Conservation (phyloP, 2,797 vertebrate species). For the Pyrocephalus nanus region DNA sequence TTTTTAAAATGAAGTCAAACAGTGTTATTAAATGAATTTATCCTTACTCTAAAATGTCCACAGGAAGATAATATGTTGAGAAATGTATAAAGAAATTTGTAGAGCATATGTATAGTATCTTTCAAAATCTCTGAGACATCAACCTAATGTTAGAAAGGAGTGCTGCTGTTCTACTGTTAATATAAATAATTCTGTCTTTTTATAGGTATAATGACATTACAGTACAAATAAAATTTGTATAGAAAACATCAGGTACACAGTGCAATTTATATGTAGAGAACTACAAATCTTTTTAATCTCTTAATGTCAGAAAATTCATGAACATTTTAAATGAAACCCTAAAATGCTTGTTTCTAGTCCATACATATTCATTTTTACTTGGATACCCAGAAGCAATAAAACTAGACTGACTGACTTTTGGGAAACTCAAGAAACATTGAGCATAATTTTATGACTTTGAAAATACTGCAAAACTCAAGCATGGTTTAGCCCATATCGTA, state of each 20-base stretch:
- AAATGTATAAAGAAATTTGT: background rate
- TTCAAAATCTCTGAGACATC: background rate
- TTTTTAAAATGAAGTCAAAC: background rate
- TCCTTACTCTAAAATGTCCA: background rate
- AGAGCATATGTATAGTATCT: background rate
- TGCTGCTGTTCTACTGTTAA: background rate
- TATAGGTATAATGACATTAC: background rate
- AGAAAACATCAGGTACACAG: background rate
- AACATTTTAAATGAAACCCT: background rate
- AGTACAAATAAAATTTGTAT: background rate
- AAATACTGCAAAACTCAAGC: conserved; percentile 27
- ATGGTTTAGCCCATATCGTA: conserved; percentile 12
- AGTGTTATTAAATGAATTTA: conserved; percentile 23
- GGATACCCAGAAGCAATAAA: background rate
- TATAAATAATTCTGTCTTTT: conserved; percentile 18
- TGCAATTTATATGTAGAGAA: background rate
- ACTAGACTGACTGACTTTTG: background rate
- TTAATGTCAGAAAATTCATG: background rate
- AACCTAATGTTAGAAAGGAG: background rate
- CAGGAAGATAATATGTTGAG: background rate
- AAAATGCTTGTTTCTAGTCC: background rate
- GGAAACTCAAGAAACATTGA: background rate
- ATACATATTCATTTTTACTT: conserved; percentile 27
- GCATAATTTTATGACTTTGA: conserved; percentile 40
- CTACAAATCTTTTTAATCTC: conserved; percentile 33